A percentile compares a stretch with the other conserved stretches of the same genome.
phyloP scores from a whole-genome alignment of 2,888 invertebrate species.

The Drosophila pullipes region DNA sequence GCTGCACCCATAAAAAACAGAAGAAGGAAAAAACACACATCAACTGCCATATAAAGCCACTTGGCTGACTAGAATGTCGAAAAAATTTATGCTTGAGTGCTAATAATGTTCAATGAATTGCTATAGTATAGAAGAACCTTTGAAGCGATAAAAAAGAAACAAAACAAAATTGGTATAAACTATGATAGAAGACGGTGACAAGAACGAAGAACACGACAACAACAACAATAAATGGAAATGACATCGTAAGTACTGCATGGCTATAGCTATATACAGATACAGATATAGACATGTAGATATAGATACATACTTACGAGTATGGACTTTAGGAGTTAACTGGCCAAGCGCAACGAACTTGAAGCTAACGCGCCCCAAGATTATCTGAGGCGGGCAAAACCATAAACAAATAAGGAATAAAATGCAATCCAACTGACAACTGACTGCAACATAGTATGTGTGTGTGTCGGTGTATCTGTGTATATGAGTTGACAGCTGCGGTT shows the following conservation, averaged over 20 bases:
- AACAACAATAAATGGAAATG: constrained; percentile 66
- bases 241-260: constrained; percentile 66
- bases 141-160: constrained; percentile 60
- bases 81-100: constrained; percentile 76
- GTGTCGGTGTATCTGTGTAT: constrained; percentile 14
- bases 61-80: constrained; percentile 52
- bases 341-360: constrained; percentile 79
- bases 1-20: constrained; percentile 40
- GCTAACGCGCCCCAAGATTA: constrained; percentile 79
- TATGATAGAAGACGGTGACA: constrained; percentile 47
- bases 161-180: constrained; percentile 60
- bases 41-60: constrained; percentile 43
- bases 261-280: constrained; percentile 25
- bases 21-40: not conserved
- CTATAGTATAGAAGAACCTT: constrained; percentile 56
- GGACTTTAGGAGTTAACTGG: constrained; percentile 45
- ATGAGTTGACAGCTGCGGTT: constrained; percentile 55
- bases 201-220: constrained; percentile 41
- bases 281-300: constrained; percentile 19
- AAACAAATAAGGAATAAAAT: constrained; percentile 77
- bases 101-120: constrained; percentile 80
- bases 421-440: constrained; percentile 52
- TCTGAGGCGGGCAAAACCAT: constrained; percentile 74
- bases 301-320: constrained; percentile 12
- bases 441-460: constrained; percentile 9